Conservation (phyloP, 2,888 invertebrate species). For the Platerodrilus igneus region DNA sequence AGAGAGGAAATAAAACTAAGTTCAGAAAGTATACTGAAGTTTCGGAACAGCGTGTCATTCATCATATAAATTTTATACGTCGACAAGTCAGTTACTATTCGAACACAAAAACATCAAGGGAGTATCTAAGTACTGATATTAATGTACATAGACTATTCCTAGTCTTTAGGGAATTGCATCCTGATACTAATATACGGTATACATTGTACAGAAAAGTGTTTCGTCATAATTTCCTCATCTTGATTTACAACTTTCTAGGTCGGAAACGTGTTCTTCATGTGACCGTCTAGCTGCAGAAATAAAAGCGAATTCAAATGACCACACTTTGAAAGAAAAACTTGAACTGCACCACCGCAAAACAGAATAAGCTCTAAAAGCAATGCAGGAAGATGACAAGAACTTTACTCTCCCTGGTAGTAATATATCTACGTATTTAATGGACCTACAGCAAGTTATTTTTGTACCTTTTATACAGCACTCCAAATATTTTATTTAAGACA, state of each 20-base stretch:
- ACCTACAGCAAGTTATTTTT: too few species aligned
- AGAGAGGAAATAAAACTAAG: too few species aligned
- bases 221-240: conserved; percentile 20
- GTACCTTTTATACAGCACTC: too few species aligned
- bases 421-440: too few species aligned
- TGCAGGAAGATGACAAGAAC: too few species aligned
- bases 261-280: conserved; percentile 17
- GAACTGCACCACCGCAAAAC: conserved; percentile 24
- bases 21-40: too few species aligned
- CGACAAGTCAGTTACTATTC: conserved; percentile 23
- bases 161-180: conserved; percentile 21
- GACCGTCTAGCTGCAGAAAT: conserved; percentile 20
- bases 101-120: conserved; percentile 21
- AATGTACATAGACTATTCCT: conserved; percentile 20
- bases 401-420: too few species aligned
- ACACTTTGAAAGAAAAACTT: conserved; percentile 12
- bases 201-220: conserved; percentile 21
- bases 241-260: conserved; percentile 18
- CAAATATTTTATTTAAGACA: too few species aligned
- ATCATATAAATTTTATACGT: conserved; percentile 24
- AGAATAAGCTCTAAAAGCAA: too few species aligned
- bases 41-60: too few species aligned
- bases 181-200: conserved; percentile 19
- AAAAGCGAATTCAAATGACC: conserved; percentile 16
- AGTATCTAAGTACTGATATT: conserved; percentile 27